Evolutionary conservation across 2,888 invertebrate species (phyloP), one percentile per base, ranked within the genome.

Genomic region (Carpatolechia fugitivella): DNA sequence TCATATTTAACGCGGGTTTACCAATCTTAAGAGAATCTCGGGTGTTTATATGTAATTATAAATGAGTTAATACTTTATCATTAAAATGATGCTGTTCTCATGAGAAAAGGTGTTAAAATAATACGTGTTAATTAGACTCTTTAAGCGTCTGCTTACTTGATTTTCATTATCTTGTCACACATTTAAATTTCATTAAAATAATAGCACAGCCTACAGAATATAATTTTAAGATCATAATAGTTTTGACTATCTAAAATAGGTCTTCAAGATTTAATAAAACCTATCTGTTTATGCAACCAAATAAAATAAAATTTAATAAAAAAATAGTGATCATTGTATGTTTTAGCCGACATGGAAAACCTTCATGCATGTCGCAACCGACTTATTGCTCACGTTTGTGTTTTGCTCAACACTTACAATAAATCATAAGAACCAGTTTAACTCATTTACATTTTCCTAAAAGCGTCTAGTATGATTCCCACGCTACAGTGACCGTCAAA

Each of bases 401-500:
- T 44, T 44, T 51, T 54, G 33, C 49, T 54, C 61, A 65, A 65
- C 65, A 65, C 63, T 63, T 65, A 52, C 41, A 33, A 41, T 55
- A 50, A 55, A 55, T 55, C 55, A 62, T 72, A 68, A 57, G 61
- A 74, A 76, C 78, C 57, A 60, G 78, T 76, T 76, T 64, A 54
- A 61, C 62, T 70, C 60, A 72, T 72, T 74, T 66, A 64, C 66
- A 68, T 70, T 66, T 64, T 65, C 66, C 62, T 53, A 61, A 52
- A 60, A 59, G 62, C 54, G 47, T 60, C 52, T 52, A 52, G 62
- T 57, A 52, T 47, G 53, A 60, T 79, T 78, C 80, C 70, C 80
- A 78, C 78, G 72, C 56, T 62, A 56, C 54, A 60, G 63, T 61
- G 55, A 59, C 58, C 61, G 54, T 61, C 62, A 59, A 60, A 60